Evolutionary conservation across 2,797 vertebrate genomes (phyloP).

Genomic region (Poeciliopsis gracilis): DNA sequence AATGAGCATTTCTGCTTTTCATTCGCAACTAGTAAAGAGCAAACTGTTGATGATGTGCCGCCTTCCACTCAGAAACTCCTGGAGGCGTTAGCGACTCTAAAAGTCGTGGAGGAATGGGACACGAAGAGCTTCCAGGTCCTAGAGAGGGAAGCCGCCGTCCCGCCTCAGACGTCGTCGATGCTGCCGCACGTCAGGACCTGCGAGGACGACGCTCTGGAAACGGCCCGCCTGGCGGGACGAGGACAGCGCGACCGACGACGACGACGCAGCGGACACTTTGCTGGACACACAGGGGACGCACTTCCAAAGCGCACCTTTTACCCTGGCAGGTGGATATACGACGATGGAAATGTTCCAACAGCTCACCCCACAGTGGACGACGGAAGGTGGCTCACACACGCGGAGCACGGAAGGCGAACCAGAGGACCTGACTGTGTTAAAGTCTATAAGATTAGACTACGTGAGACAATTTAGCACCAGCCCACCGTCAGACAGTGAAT

Average conservation of each 20-base stretch:
- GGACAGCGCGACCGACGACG: background rate
- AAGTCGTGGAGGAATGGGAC: constrained; percentile 68
- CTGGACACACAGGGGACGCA: background rate
- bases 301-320: constrained; percentile 10
- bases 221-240: constrained; percentile 5
- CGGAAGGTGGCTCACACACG: background rate
- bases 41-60: background rate
- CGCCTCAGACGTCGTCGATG: background rate
- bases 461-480: constrained; percentile 66
- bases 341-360: constrained; percentile 85
- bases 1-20: constrained; percentile 2
- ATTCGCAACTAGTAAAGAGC: no score
- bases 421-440: constrained; percentile 22
- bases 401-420: constrained; percentile 3
- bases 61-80: constrained; percentile 66
- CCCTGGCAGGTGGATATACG: constrained; percentile 78
- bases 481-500: background rate
- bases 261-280: background rate
- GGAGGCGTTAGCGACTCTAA: constrained; percentile 42
- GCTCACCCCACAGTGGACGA: constrained; percentile 32
- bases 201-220: constrained; percentile 10
- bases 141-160: constrained; percentile 44
- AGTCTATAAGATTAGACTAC: constrained; percentile 58
- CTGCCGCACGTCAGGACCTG: background rate
- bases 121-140: constrained; percentile 73